Evolutionary conservation across 2,797 vertebrate species (phyloP).

Genomic region (Spheniscus humboldti): DNA sequence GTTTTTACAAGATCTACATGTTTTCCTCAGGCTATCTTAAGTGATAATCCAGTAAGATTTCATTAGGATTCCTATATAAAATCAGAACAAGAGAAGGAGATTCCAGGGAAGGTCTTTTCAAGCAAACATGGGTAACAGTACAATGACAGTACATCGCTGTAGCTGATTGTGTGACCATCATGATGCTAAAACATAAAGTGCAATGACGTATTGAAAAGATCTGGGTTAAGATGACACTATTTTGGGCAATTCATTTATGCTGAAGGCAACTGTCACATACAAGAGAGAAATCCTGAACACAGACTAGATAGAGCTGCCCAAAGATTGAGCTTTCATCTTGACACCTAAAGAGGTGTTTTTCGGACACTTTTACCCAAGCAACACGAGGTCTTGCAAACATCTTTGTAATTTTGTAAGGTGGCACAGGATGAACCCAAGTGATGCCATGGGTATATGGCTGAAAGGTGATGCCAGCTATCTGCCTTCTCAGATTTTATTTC

Average conservation of each 20-base stretch:
- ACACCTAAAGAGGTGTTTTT: background rate
- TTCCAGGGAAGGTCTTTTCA: background rate
- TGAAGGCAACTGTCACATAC: background rate
- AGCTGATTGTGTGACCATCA: background rate
- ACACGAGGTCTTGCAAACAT: background rate
- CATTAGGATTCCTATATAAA: background rate
- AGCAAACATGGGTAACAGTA: background rate
- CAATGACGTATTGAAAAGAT: background rate
- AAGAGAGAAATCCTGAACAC: background rate
- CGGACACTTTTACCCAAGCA: background rate
- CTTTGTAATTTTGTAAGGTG: background rate
- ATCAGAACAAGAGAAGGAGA: background rate
- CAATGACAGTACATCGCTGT: background rate
- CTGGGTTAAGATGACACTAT: background rate
- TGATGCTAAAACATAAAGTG: background rate
- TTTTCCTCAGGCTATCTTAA: background rate
- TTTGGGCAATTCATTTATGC: background rate
- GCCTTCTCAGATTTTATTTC: background rate
- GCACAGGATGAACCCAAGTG: accelerated
- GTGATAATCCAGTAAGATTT: background rate
- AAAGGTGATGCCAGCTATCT: background rate
- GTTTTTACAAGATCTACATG: background rate
- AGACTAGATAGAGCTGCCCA: background rate
- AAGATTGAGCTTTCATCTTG: background rate
- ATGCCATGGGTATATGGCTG: background rate